These are phyloP conservation scores for Leptopterna dolabrata DNA, from an alignment of 2,888 invertebrate genomes.

Conservation along the genomic window DNA sequence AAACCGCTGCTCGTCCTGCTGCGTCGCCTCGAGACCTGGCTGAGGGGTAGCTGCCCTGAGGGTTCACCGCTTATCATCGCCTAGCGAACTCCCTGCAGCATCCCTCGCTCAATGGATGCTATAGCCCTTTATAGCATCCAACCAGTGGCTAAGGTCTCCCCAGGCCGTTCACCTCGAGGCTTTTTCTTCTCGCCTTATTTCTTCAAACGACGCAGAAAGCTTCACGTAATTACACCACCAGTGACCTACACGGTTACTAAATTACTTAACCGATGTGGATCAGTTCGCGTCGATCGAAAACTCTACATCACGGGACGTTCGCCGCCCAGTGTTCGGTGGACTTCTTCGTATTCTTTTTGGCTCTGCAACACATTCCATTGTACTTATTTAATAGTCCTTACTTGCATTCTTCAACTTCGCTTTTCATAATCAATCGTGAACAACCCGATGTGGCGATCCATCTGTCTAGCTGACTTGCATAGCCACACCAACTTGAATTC, in stretches of 20 bases:
- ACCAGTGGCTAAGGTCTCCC: background rate
- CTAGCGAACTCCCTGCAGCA: conserved; percentile 1
- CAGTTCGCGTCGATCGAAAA: background rate
- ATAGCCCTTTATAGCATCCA: background rate
- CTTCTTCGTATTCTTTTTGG: background rate
- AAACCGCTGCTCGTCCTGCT: conserved; percentile 24
- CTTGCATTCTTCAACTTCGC: background rate
- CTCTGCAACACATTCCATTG: background rate
- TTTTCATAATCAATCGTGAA: background rate
- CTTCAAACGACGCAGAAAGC: background rate
- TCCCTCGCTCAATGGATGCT: background rate
- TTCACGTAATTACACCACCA: background rate
- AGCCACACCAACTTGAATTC: background rate
- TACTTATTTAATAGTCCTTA: background rate
- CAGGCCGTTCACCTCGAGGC: conserved; percentile 3
- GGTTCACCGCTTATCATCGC: conserved; percentile 32
- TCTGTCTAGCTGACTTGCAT: background rate
- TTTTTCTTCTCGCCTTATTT: background rate
- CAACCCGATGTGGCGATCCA: too few species aligned
- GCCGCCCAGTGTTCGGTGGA: background rate
- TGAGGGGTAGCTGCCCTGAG: conserved; percentile 45
- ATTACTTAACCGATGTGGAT: background rate
- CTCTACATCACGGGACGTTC: background rate
- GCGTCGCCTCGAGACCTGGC: conserved; percentile 40
- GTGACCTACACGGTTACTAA: background rate